Conservation (phyloP, 2,888 invertebrate genomes). For the Drosophila rellima region DNA sequence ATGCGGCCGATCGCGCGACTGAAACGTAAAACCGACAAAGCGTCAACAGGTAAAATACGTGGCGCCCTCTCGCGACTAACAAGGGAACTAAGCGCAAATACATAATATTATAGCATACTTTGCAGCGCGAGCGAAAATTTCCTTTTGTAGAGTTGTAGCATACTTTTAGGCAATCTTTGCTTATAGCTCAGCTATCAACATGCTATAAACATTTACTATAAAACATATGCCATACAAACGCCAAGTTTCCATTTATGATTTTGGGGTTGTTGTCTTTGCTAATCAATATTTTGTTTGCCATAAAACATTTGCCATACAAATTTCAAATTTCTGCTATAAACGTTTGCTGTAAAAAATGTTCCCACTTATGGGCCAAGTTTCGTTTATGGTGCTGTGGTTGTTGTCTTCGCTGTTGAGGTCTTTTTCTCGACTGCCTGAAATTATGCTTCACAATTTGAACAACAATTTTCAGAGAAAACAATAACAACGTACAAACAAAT, state of each 20-base stretch:
- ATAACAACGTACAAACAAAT: neutral
- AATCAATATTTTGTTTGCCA: neutral
- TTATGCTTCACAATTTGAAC: conserved; percentile 4
- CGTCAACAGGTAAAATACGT: conserved; percentile 12
- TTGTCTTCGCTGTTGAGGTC: neutral
- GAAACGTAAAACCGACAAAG: conserved; percentile 30
- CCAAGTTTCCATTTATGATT: conserved; percentile 14
- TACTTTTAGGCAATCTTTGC: conserved; percentile 2
- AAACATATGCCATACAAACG: neutral
- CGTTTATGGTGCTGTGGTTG: conserved; percentile 1
- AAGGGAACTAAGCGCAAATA: neutral
- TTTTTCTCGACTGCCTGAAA: neutral
- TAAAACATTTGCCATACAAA: neutral
- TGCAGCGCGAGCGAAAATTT: neutral
- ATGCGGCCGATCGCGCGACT: conserved; percentile 66
- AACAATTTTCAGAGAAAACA: neutral
- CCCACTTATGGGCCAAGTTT: conserved; percentile 10
- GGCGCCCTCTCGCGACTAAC: conserved; percentile 16
- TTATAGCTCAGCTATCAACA: neutral
- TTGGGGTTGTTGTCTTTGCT: conserved; percentile 1
- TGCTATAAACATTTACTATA: neutral
- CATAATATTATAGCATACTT: conserved; percentile 28
- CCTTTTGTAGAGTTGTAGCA: conserved; percentile 37
- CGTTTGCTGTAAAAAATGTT: too few species aligned
- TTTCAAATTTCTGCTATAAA: neutral